Conservation (phyloP, 2,888 invertebrate genomes). For the Nematopogon swammerdamellus region DNA sequence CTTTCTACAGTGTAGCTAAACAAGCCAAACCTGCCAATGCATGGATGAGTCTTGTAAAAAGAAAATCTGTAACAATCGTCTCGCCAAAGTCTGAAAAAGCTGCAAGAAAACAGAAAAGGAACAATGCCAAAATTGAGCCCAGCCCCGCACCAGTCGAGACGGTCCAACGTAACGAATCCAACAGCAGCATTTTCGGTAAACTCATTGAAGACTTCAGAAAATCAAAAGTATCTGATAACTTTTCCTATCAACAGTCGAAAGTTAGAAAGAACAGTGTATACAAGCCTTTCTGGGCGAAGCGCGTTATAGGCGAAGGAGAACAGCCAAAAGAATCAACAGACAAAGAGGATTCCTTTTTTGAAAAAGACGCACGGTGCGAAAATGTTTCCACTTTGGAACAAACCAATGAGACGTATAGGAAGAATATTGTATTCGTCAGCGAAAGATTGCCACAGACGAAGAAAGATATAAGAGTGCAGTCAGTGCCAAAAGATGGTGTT, state of each 20-base stretch:
- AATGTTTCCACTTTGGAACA: background rate
- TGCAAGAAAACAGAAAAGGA: slow-evolving; percentile 10
- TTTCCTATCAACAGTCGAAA: slow-evolving; percentile 28
- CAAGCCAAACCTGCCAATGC: background rate
- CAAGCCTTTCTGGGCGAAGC: slow-evolving; percentile 34
- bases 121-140: slow-evolving; percentile 13
- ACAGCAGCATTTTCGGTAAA: slow-evolving; percentile 24
- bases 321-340: too few species aligned
- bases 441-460: background rate
- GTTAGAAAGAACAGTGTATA: slow-evolving; percentile 29
- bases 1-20: slow-evolving; percentile 18
- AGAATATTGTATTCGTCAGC: background rate
- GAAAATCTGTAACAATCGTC: slow-evolving; percentile 33
- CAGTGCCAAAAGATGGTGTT: slow-evolving; percentile 15
- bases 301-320: slow-evolving; percentile 19
- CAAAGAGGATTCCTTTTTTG: too few species aligned
- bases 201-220: slow-evolving; percentile 32
- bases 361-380: too few species aligned
- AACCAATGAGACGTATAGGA: background rate
- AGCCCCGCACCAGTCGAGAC: slow-evolving; percentile 6
- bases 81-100: slow-evolving; percentile 34
- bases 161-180: slow-evolving; percentile 9
- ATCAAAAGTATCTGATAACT: slow-evolving; percentile 31
- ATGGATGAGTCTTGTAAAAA: background rate
- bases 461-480: background rate